Evolutionary conservation across 2,888 invertebrate species (phyloP).

Genomic region (Lepidochrysops patricia): DNA sequence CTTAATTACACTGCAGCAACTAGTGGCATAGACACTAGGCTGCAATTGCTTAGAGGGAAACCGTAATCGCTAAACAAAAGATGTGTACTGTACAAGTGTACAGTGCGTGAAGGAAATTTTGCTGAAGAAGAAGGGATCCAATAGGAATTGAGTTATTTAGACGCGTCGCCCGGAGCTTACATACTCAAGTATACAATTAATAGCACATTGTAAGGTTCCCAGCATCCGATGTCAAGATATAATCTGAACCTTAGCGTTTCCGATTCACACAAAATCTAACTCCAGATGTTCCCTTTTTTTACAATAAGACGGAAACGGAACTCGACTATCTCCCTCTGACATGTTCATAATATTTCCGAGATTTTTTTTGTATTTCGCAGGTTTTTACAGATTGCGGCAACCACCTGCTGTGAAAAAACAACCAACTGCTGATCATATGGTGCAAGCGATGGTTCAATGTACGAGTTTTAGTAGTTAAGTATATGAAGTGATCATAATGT

Average conservation of each 20-base stretch:
- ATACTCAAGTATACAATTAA: no score
- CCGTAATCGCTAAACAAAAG: no score
- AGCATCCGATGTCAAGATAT: neutral
- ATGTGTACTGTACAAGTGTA: no score
- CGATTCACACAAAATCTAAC: constrained; percentile 30
- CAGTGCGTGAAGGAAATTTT: no score
- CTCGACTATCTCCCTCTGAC: constrained; percentile 37
- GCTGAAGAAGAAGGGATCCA: no score
- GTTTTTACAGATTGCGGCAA: constrained; percentile 58
- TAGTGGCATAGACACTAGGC: no score
- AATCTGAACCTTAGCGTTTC: constrained; percentile 35
- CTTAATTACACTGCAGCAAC: no score
- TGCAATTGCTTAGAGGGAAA: no score
- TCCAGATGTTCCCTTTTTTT: constrained; percentile 62
- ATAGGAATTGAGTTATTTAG: no score
- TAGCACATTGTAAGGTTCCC: neutral
- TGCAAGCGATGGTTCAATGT: constrained; percentile 25
- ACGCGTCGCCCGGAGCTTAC: no score
- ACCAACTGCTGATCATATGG: constrained; percentile 64
- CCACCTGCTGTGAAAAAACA: constrained; percentile 56
- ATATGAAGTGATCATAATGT: neutral
- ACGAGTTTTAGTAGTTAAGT: constrained; percentile 17
- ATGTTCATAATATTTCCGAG: constrained; percentile 43
- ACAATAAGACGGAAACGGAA: constrained; percentile 69
- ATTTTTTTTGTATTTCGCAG: constrained; percentile 50